Evolutionary conservation across 1,140 invertebrate genomes (phyloP).

Genomic region (Notospermus geniculatus): DNA sequence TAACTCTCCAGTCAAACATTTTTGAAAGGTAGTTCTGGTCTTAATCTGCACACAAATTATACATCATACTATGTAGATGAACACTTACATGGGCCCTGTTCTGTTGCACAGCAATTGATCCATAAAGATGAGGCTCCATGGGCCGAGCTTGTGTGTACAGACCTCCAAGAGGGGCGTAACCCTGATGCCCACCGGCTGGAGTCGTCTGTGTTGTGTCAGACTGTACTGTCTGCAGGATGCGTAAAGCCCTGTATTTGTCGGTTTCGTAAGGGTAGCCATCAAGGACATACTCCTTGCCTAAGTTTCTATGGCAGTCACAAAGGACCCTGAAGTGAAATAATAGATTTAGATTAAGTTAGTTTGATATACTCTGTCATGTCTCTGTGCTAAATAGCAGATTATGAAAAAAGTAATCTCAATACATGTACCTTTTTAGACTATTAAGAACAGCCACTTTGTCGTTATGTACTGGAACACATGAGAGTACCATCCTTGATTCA

Average conservation of each 20-base stretch:
- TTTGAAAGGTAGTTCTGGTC: too few relatives aligned
- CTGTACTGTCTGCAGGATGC: conserved; percentile 44
- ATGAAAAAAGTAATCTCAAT: background rate
- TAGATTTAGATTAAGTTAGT: background rate
- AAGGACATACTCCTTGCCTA: conserved; percentile 50
- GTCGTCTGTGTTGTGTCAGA: conserved; percentile 42
- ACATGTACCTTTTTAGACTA: conserved; percentile 46
- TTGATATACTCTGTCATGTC: background rate
- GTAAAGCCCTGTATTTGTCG: conserved; percentile 45
- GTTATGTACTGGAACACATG: conserved; percentile 44
- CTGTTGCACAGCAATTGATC: conserved; percentile 34
- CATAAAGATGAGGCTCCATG: conserved; percentile 48
- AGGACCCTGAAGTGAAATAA: conserved; percentile 35
- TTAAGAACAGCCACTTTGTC: conserved; percentile 49
- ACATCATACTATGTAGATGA: background rate
- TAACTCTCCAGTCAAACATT: too few relatives aligned
- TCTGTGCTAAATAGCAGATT: background rate
- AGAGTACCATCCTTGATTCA: conserved; percentile 45
- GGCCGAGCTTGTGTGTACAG: conserved; percentile 49
- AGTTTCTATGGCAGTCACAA: conserved; percentile 39
- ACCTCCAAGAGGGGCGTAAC: conserved; percentile 48
- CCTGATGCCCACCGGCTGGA: conserved; percentile 51
- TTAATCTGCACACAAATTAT: too few relatives aligned
- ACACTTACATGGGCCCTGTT: conserved; percentile 37
- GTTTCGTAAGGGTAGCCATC: conserved; percentile 47